Evolutionary conservation across 2,113 vertebrate species (phyloP), one percentile per base, ranked within the genome.

Genomic region (Pholis gunnellus): DNA sequence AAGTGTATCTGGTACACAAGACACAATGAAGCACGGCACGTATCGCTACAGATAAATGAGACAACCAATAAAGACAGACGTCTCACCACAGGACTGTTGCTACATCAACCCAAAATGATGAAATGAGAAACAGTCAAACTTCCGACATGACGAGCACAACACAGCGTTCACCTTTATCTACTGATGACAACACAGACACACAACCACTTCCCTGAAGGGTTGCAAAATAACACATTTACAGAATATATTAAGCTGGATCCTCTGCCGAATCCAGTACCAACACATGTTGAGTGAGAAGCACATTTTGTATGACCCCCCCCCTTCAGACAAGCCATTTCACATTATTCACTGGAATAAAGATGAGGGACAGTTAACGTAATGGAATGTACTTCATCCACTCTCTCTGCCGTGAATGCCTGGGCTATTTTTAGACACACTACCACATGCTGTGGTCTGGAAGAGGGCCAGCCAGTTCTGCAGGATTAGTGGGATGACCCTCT

Each of bases 341-440:
- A 56, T 60, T 1, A 31, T 50, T 64, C 5, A 17, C 17, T 38
- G 2, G 68, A 25, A 64, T 67, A 25, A 27, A 66, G 9, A 34
- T 27, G 10, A 42, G 27, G 27, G 22, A 22, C 22, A 36, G 34
- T 69, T 46, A 74, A 54, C 60, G 40, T 48, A 9, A 18, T 50
- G n/a, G 27, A 54, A 63, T 48, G 9, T 2, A 61, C 50, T 56
- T 64, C 38, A 76, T 71, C 57, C 60, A 81, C 75, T 66, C 81
- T 84, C 82, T 80, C 75, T 83, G 70, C 36, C 14, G 38, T 80
- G 77, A 78, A 75, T 84, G 75, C 59, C 74, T 9, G 1, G 60
- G 56, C 83, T 91, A 93, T 92, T 91, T 89, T 83, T 69, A 83
- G 7, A 64, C 66, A 57, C 69, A 29, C 60, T 61, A 10, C 52